These are phyloP conservation scores for Nomada ferruginata DNA, from an alignment of 2,888 invertebrate species.

Conservation along the genomic window DNA sequence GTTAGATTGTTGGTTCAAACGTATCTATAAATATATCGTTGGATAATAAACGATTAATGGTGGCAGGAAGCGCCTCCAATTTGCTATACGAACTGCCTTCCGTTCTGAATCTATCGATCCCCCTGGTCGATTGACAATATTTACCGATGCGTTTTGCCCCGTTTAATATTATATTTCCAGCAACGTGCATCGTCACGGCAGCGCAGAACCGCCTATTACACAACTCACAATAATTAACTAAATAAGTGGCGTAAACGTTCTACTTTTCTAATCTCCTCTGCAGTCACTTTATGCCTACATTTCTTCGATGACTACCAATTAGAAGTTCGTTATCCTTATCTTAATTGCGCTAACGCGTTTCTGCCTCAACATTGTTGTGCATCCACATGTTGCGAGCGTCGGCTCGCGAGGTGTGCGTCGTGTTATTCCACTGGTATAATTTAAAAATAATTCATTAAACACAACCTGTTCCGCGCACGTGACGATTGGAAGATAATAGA, in stretches of 20 bases:
- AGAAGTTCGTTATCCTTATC: constrained; percentile 58
- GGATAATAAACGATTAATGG: constrained; percentile 28
- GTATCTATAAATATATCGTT: constrained; percentile 6
- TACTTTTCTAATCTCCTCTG: constrained; percentile 68
- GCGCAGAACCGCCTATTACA: constrained; percentile 31
- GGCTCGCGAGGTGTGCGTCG: not conserved
- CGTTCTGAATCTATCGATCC: constrained; percentile 45
- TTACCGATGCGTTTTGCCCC: constrained; percentile 23
- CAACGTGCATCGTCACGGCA: constrained; percentile 20
- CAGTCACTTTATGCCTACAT: constrained; percentile 39
- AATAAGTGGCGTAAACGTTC: constrained; percentile 62
- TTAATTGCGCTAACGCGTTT: constrained; percentile 52
- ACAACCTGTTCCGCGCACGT: not conserved
- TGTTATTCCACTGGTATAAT: constrained; percentile 15
- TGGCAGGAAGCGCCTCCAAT: constrained; percentile 39
- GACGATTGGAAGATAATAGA: constrained; percentile 28
- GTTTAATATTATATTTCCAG: constrained; percentile 1
- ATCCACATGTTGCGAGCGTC: not conserved
- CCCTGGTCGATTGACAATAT: constrained; percentile 36
- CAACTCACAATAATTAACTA: constrained; percentile 61
- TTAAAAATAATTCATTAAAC: constrained; percentile 24
- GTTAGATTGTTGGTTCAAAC: not conserved
- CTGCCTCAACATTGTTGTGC: constrained; percentile 44
- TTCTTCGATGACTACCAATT: constrained; percentile 57
- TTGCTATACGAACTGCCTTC: constrained; percentile 15